phyloP scores from a whole-genome alignment of 2,888 invertebrate species.

The Thymelicus lineola region DNA sequence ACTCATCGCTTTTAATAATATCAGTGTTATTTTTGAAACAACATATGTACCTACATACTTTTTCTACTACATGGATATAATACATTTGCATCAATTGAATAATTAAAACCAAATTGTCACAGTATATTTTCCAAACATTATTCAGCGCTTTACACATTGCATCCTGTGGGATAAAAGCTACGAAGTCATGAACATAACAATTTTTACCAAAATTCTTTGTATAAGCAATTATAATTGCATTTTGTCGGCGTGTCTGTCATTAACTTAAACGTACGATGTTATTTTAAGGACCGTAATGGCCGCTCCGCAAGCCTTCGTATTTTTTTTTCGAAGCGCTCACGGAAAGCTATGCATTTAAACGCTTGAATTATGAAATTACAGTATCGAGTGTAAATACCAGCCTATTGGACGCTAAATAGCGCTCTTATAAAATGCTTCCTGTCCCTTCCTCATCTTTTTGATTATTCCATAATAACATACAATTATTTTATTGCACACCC shows the following conservation, averaged over 20 bases:
- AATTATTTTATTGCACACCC: too few species aligned
- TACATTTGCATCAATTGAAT: too few species aligned
- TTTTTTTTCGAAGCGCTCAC: slow-evolving; percentile 76
- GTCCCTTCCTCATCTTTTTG: slow-evolving; percentile 7
- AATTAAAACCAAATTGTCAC: too few species aligned
- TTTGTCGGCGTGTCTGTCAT: slow-evolving; percentile 83
- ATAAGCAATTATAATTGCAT: slow-evolving; percentile 83
- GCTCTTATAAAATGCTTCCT: slow-evolving; percentile 14
- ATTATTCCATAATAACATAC: background rate
- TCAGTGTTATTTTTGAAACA: too few species aligned
- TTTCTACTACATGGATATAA: too few species aligned
- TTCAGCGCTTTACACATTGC: slow-evolving; percentile 9
- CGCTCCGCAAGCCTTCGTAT: slow-evolving; percentile 71
- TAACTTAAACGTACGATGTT: slow-evolving; percentile 85
- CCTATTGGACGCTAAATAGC: slow-evolving; percentile 51
- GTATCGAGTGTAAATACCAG: slow-evolving; percentile 79
- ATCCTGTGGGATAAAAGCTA: slow-evolving; percentile 64
- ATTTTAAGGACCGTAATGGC: slow-evolving; percentile 83
- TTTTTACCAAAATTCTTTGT: slow-evolving; percentile 83
- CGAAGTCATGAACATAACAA: slow-evolving; percentile 72
- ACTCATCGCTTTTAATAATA: too few species aligned
- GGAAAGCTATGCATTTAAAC: slow-evolving; percentile 85
- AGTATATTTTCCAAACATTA: background rate
- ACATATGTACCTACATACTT: too few species aligned
- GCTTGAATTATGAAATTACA: slow-evolving; percentile 84